Evolutionary conservation across 1,140 invertebrate genomes (phyloP).

Genomic region (Drosophila mayri): DNA sequence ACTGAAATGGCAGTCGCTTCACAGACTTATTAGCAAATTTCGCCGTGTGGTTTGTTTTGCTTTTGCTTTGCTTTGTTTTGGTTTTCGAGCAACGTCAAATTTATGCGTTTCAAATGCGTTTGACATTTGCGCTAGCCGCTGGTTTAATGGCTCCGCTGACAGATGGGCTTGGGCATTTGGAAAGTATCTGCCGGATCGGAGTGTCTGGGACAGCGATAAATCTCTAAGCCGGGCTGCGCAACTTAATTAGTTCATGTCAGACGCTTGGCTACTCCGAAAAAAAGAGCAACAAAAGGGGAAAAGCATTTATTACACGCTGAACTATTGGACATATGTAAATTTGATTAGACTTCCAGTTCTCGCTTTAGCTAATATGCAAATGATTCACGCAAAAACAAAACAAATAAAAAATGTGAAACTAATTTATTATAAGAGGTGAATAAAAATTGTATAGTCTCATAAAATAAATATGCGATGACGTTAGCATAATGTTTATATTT

Average conservation of each 20-base stretch:
- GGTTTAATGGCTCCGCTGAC: constrained; percentile 47
- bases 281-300: constrained; percentile 17
- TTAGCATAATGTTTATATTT: constrained; percentile 44
- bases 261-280: constrained; percentile 47
- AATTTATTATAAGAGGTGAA: constrained; percentile 59
- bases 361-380: constrained; percentile 57
- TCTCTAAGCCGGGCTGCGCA: constrained; percentile 69
- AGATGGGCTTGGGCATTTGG: constrained; percentile 46
- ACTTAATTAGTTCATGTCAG: constrained; percentile 78
- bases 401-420: constrained; percentile 29
- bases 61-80: neutral
- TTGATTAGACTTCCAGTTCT: constrained; percentile 22
- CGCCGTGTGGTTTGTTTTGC: neutral
- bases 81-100: constrained; percentile 42
- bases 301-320: constrained; percentile 41
- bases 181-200: constrained; percentile 60
- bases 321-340: constrained; percentile 50
- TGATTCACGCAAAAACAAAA: constrained; percentile 19
- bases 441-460: constrained; percentile 39
- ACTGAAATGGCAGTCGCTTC: constrained; percentile 38
- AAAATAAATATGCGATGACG: constrained; percentile 55
- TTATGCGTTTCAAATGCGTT: constrained; percentile 62
- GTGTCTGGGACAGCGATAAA: constrained; percentile 60
- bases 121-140: constrained; percentile 59
- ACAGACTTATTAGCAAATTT: constrained; percentile 58